These are phyloP conservation scores for Eupithecia inturbata DNA, from an alignment of 2,888 invertebrate genomes.

Conservation along the genomic window DNA sequence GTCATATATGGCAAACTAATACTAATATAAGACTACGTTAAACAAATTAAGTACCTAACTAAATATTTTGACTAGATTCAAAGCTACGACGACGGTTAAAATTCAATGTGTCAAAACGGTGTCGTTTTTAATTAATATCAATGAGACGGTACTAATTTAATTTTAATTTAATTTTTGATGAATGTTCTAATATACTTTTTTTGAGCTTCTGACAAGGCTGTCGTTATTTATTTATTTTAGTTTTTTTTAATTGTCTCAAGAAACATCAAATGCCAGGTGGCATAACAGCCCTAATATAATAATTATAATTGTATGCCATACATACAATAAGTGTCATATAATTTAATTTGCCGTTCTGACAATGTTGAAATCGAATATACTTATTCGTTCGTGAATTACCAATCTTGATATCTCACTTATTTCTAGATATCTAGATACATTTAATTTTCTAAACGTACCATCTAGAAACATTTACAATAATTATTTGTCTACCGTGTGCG, in stretches of 20 bases:
- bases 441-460: constrained; percentile 32
- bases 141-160: not conserved
- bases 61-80: constrained; percentile 36
- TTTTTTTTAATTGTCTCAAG: not conserved
- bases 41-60: constrained; percentile 21
- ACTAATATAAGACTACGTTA: constrained; percentile 17
- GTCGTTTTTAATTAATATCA: not conserved
- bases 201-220: not conserved
- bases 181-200: not conserved
- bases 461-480: constrained; percentile 31
- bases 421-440: constrained; percentile 29
- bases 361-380: not conserved
- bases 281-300: not conserved
- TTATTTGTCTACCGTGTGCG: constrained; percentile 43
- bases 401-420: constrained; percentile 4
- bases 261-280: not conserved
- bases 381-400: not conserved
- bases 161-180: not conserved
- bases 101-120: not conserved
- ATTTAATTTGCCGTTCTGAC: not conserved
- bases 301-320: not conserved
- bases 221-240: not conserved
- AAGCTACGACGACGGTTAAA: constrained; percentile 19
- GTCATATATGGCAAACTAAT: not conserved
- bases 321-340: not conserved